These are phyloP conservation scores for Microctenopoma stevenorrisi DNA, from an alignment of 2,797 vertebrate species.

Conservation along the genomic window DNA sequence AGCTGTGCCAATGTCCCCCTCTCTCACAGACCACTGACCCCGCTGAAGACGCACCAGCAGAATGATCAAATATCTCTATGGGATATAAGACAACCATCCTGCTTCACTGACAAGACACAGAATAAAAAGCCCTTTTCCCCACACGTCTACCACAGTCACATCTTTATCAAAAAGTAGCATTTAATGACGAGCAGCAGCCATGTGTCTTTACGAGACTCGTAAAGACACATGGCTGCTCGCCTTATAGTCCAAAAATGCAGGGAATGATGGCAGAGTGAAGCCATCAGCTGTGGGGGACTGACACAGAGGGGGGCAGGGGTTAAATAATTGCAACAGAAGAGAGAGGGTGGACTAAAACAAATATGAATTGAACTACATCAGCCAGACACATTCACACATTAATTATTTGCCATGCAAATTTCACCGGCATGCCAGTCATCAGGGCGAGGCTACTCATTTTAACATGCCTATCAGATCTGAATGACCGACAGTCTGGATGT, in stretches of 20 bases:
- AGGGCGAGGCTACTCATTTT: slow-evolving; percentile 36
- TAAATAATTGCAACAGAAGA: slow-evolving; percentile 64
- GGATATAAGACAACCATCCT: slow-evolving; percentile 59
- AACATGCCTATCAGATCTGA: slow-evolving; percentile 56
- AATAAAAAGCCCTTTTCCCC: slow-evolving; percentile 24
- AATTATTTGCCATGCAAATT: slow-evolving; percentile 70
- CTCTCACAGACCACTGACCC: slow-evolving; percentile 71
- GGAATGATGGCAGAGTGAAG: slow-evolving; percentile 49
- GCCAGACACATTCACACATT: slow-evolving; percentile 52
- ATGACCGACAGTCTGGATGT: slow-evolving; percentile 48
- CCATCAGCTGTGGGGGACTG: slow-evolving; percentile 51
- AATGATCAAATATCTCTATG: slow-evolving; percentile 73
- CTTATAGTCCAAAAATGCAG: slow-evolving; percentile 26
- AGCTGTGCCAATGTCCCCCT: slow-evolving; percentile 77
- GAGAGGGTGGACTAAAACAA: slow-evolving; percentile 52
- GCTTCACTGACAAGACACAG: slow-evolving; percentile 50
- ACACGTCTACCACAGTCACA: slow-evolving; percentile 40
- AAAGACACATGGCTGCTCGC: slow-evolving; percentile 28
- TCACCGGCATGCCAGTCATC: slow-evolving; percentile 65
- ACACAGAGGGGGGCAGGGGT: slow-evolving; percentile 47
- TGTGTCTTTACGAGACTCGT: neutral
- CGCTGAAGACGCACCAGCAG: slow-evolving; percentile 66
- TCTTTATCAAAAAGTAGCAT: slow-evolving; percentile 64
- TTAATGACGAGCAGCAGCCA: slow-evolving; percentile 42
- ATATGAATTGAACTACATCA: slow-evolving; percentile 46